Evolutionary conservation across 2,113 vertebrate species (phyloP).

Genomic region (Tursiops truncatus): DNA sequence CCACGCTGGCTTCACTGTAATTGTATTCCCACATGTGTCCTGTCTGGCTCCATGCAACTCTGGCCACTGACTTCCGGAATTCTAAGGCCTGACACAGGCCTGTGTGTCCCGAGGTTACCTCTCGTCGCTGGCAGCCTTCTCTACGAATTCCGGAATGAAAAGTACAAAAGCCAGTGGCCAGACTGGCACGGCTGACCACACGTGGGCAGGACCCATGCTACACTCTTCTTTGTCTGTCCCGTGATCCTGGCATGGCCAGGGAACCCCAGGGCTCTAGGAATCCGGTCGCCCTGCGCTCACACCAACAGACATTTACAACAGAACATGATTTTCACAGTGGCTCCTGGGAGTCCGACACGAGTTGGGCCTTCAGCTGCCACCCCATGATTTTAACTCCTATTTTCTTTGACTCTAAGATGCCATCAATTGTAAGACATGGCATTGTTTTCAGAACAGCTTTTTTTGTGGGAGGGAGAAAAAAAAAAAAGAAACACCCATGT

Average conservation of each 20-base stretch:
- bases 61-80: conserved; percentile 41
- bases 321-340: background rate
- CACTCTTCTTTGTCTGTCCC: background rate
- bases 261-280: background rate
- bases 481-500: conserved; percentile 13
- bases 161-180: background rate
- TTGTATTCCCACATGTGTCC: conserved; percentile 56
- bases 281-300: background rate
- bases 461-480: background rate
- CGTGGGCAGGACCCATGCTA: background rate
- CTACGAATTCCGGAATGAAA: background rate
- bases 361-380: background rate
- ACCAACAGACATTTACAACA: background rate
- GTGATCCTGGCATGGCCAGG: background rate
- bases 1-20: conserved; percentile 15
- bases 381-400: background rate
- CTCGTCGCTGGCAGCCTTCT: background rate
- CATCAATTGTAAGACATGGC: conserved; percentile 40
- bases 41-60: conserved; percentile 32
- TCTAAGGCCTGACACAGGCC: conserved; percentile 30
- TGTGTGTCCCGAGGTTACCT: conserved; percentile 65
- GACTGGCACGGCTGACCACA: background rate
- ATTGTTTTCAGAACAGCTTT: conserved; percentile 57
- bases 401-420: conserved; percentile 55
- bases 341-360: background rate